Conservation (phyloP, 2,797 vertebrate genomes). For the Takifugu rubripes region DNA sequence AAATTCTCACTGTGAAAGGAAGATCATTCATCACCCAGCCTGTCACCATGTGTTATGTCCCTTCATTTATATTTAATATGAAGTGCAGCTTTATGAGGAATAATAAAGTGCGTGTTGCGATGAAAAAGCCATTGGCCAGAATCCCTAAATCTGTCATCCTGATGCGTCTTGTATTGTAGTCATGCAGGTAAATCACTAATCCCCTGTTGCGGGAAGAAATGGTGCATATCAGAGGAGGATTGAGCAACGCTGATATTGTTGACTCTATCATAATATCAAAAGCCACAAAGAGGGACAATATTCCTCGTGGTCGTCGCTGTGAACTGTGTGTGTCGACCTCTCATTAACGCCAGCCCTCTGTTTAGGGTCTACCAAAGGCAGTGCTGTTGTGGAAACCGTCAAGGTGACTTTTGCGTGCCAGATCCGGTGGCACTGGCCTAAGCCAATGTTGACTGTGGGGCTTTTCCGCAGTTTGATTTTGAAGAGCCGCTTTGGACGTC, state of each 20-base stretch:
- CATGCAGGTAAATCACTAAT: conserved; percentile 56
- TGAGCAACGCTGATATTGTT: conserved; percentile 45
- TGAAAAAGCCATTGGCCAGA: conserved; percentile 47
- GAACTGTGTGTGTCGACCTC: conserved; percentile 47
- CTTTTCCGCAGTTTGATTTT: conserved; percentile 70
- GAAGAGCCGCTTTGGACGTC: conserved; percentile 57
- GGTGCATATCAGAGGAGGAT: conserved; percentile 32
- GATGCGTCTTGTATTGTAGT: conserved; percentile 40
- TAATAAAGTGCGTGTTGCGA: conserved; percentile 50
- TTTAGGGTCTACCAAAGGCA: conserved; percentile 67
- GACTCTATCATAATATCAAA: conserved; percentile 34
- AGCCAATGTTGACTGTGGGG: conserved; percentile 75
- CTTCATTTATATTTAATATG: conserved; percentile 47
- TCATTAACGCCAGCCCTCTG: conserved; percentile 57
- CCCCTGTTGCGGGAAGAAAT: conserved; percentile 41
- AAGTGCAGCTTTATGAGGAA: conserved; percentile 56
- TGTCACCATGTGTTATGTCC: conserved; percentile 60
- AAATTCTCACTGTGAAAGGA: conserved; percentile 49
- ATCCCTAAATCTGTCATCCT: conserved; percentile 54
- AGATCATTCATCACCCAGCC: conserved; percentile 56
- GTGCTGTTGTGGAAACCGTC: conserved; percentile 60
- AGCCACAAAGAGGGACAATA: conserved; percentile 18
- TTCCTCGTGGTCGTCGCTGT: conserved; percentile 13
- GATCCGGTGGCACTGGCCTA: conserved; percentile 54
- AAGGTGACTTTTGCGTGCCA: conserved; percentile 76